Evolutionary conservation across 35 echinoderm and acorn worm genomes (phyloP).

Genomic region (Heliocidaris erythrogramma): DNA sequence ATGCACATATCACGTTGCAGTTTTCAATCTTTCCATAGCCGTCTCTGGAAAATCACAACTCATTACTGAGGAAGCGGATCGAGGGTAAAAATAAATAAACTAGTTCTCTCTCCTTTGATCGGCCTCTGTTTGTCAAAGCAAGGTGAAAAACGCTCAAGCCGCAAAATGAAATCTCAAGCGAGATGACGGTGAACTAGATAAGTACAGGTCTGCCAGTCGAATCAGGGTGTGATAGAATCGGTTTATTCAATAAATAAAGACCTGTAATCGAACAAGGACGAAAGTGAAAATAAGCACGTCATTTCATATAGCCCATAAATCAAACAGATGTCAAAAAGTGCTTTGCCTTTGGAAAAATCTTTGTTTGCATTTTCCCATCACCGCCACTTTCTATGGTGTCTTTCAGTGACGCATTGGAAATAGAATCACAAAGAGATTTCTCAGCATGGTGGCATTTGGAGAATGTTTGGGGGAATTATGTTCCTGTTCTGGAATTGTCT

Average conservation of each 20-base stretch:
- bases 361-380: background rate
- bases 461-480: background rate
- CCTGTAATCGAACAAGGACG: background rate
- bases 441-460: background rate
- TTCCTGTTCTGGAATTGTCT: background rate
- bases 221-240: background rate
- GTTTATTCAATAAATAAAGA: background rate
- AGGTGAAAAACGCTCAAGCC: background rate
- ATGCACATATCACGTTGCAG: background rate
- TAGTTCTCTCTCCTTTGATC: background rate
- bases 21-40: background rate
- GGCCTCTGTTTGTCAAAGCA: background rate
- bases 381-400: background rate
- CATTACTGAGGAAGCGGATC: background rate
- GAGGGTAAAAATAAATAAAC: background rate
- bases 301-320: background rate
- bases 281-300: background rate
- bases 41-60: constrained; percentile 4
- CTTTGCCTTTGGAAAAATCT: background rate
- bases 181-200: background rate
- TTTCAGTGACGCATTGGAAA: background rate
- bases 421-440: background rate
- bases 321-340: constrained; percentile 3
- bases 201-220: background rate
- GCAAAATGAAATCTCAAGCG: background rate